phyloP scores from a whole-genome alignment of 1,140 invertebrate species.

The Caerostris extrusa region DNA sequence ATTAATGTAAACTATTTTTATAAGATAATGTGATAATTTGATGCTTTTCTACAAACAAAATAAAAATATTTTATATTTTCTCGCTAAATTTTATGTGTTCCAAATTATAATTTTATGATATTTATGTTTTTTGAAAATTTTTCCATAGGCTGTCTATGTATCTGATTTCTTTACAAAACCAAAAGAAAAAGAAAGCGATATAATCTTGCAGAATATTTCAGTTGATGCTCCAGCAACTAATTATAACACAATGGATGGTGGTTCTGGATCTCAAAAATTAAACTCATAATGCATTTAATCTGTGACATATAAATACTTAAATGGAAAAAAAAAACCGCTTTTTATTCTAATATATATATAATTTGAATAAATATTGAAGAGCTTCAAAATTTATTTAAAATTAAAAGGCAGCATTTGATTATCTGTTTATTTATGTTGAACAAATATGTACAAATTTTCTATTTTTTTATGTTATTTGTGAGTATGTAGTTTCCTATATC shows the following conservation, averaged over 20 bases:
- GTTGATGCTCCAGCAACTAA: neutral
- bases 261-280: neutral
- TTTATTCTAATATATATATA: too few species aligned
- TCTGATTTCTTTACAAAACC: conserved; percentile 52
- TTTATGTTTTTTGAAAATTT: neutral
- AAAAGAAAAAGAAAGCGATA: conserved; percentile 6
- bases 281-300: neutral
- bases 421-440: neutral
- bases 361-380: neutral
- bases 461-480: neutral
- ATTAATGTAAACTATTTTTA: too few species aligned
- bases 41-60: neutral
- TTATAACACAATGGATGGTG: conserved; percentile 60
- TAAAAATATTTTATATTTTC: neutral
- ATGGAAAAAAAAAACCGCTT: neutral
- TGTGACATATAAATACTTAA: neutral
- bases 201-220: conserved; percentile 38
- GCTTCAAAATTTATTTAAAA: neutral
- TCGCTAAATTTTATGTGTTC: too few species aligned
- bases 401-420: neutral
- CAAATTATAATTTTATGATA: too few species aligned
- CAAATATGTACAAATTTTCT: neutral
- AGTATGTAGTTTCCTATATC: neutral
- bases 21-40: neutral
- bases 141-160: conserved; percentile 42